Evolutionary conservation across 1,140 invertebrate genomes (phyloP).

Genomic region (Drosophila saltans): DNA sequence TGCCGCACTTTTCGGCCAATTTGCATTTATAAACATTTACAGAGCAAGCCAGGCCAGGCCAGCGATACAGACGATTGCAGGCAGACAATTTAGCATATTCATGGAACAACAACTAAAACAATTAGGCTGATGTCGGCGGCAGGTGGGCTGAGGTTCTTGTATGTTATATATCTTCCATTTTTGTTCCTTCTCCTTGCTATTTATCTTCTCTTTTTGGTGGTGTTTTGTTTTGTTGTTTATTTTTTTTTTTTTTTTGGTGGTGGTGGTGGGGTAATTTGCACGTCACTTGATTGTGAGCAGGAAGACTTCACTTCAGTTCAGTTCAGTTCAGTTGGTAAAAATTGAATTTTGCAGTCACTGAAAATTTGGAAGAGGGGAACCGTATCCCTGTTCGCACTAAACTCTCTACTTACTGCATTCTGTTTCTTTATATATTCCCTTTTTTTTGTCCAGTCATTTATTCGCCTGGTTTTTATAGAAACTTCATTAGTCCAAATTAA

Average conservation of each 20-base stretch:
- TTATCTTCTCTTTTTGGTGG: conserved; percentile 36
- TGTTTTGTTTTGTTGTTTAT: neutral
- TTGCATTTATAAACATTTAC: conserved; percentile 80
- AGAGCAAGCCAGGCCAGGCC: conserved; percentile 30
- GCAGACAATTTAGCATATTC: conserved; percentile 79
- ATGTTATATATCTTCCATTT: neutral
- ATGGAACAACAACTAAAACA: conserved; percentile 79
- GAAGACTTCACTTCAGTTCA: conserved; percentile 55
- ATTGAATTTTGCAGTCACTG: conserved; percentile 40
- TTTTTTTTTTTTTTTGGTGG: conserved; percentile 34
- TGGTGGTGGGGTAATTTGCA: conserved; percentile 61
- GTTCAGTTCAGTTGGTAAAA: conserved; percentile 44
- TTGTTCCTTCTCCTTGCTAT: neutral
- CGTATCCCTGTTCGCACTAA: conserved; percentile 15
- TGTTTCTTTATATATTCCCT: neutral
- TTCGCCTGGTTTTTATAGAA: conserved; percentile 58
- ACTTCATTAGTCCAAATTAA: conserved; percentile 78
- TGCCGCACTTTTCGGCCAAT: conserved; percentile 76
- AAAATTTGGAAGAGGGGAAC: neutral
- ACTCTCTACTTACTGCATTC: conserved; percentile 17
- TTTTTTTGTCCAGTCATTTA: conserved; percentile 27
- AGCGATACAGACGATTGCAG: conserved; percentile 39
- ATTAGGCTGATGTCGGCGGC: conserved; percentile 64
- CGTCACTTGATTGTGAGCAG: conserved; percentile 73
- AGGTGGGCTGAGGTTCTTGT: conserved; percentile 46